A percentile compares a stretch with the other conserved stretches of the same genome.
Conservation (phyloP, 1,140 invertebrate species). For the Prorops nasuta region DNA sequence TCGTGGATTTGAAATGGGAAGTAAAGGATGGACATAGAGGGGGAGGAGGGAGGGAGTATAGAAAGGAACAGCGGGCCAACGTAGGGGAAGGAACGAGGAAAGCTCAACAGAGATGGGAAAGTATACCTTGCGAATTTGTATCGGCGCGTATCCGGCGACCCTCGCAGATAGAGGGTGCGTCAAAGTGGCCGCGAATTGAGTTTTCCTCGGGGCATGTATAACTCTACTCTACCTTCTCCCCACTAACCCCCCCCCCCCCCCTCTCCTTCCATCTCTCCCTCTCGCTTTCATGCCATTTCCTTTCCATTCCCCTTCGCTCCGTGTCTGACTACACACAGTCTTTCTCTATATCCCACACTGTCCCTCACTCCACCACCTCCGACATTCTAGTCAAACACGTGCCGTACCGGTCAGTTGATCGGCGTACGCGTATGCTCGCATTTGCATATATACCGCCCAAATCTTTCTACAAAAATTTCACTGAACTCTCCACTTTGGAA, state of each 20-base stretch:
- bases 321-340: no score
- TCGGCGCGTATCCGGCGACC: slow-evolving; percentile 26
- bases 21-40: neutral
- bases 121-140: slow-evolving; percentile 26
- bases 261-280: slow-evolving; percentile 11
- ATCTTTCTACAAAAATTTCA: no score
- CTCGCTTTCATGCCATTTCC: no score
- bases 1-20: neutral
- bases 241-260: neutral
- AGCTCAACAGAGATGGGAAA: slow-evolving; percentile 8
- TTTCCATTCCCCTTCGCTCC: no score
- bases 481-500: no score
- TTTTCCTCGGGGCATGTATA: slow-evolving; percentile 30
- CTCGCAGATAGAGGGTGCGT: slow-evolving; percentile 25
- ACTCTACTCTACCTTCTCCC: slow-evolving; percentile 14
- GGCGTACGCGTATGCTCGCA: no score
- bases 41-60: neutral
- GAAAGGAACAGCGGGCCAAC: neutral
- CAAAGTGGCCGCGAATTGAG: slow-evolving; percentile 42
- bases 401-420: no score
- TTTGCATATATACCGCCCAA: no score
- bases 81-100: slow-evolving; percentile 14
- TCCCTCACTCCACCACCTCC: no score
- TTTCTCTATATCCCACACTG: no score
- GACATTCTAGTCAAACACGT: no score